Evolutionary conservation across 2,797 vertebrate species (phyloP).

Genomic region (Pogoniulus pusillus): DNA sequence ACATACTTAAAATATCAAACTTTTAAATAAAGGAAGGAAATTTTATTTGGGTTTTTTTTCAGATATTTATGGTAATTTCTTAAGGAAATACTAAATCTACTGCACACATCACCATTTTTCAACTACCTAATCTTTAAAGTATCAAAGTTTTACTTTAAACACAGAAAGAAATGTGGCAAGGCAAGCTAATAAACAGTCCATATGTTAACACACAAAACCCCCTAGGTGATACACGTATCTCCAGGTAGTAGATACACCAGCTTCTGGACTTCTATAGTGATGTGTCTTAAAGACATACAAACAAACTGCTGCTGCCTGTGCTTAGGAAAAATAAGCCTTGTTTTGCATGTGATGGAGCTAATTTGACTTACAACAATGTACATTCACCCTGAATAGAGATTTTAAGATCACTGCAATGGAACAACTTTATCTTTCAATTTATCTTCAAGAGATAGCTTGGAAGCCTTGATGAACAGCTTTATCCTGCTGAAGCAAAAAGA

Average conservation of each 20-base stretch:
- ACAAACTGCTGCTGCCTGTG: neutral
- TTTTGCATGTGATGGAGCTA: neutral
- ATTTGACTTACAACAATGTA: neutral
- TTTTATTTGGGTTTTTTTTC: neutral
- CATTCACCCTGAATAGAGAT: neutral
- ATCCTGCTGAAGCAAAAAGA: neutral
- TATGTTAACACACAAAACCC: neutral
- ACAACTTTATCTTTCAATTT: slow-evolving; percentile 5
- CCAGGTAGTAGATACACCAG: neutral
- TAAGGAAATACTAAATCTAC: neutral
- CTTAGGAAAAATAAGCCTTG: neutral
- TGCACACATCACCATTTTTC: neutral
- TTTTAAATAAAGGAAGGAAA: neutral
- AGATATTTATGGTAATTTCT: neutral
- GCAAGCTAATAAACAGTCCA: neutral
- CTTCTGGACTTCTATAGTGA: neutral
- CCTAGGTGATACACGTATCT: neutral
- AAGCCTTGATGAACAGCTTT: neutral
- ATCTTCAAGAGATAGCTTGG: neutral
- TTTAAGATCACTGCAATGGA: neutral
- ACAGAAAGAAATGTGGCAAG: neutral
- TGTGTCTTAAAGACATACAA: neutral
- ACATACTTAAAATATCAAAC: neutral
- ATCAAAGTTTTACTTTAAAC: neutral
- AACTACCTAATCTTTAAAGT: neutral